A percentile compares a stretch with the other conserved stretches of the same genome.
These are phyloP conservation scores for Suricata suricatta DNA, from an alignment of 2,113 vertebrate species.

Conservation along the genomic window DNA sequence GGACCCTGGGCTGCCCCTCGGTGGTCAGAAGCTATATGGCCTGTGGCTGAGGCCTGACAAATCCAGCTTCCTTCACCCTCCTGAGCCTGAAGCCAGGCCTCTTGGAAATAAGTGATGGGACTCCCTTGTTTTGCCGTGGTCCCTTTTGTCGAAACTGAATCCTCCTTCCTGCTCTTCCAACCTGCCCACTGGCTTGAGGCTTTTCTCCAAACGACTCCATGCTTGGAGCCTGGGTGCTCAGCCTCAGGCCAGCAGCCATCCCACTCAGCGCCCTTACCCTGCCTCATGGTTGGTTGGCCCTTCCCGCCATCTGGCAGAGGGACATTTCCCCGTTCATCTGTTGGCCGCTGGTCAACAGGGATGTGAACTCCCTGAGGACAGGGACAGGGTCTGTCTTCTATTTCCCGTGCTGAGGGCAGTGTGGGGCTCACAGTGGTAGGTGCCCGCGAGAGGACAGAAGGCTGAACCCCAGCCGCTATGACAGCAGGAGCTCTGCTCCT, in stretches of 20 bases:
- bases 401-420: background rate
- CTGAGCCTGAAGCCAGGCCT: background rate
- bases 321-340: background rate
- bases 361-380: background rate
- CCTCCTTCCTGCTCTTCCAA: background rate
- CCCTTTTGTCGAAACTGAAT: background rate
- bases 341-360: background rate
- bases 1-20: background rate
- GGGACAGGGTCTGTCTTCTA: background rate
- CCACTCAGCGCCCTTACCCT: background rate
- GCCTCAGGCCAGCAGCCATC: background rate
- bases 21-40: background rate
- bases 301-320: background rate
- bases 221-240: background rate
- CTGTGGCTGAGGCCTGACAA: background rate
- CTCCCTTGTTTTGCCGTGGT: background rate
- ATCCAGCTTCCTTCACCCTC: background rate
- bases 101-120: fast-evolving
- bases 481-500: background rate
- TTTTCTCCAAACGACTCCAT: background rate
- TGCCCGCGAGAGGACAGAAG: background rate
- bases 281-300: background rate
- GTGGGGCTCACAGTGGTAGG: background rate
- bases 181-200: background rate
- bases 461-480: fast-evolving